Evolutionary conservation across 1,140 invertebrate species (phyloP).

Genomic region (Zaprionus ornatus): DNA sequence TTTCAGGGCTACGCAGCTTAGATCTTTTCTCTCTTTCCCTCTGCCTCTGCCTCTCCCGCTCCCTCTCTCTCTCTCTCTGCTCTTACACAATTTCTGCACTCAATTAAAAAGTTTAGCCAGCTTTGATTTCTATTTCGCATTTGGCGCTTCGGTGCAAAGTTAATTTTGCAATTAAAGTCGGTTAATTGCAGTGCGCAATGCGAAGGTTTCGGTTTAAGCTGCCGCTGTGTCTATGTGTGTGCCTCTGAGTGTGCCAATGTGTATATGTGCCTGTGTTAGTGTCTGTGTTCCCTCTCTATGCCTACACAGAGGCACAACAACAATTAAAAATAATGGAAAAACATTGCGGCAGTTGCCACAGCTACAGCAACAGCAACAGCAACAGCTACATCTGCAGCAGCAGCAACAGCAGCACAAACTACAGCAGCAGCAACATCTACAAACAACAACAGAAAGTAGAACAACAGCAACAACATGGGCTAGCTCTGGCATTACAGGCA

Average conservation of each 20-base stretch:
- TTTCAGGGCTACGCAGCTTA: slow-evolving; percentile 17
- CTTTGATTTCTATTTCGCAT: slow-evolving; percentile 45
- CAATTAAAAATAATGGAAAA: slow-evolving; percentile 78
- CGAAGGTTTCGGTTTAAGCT: slow-evolving; percentile 21
- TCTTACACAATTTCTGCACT: slow-evolving; percentile 33
- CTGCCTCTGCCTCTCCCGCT: neutral
- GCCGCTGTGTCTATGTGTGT: slow-evolving; percentile 12
- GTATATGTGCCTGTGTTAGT: too few species aligned
- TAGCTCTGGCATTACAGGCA: slow-evolving; percentile 36
- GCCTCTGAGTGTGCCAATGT: slow-evolving; percentile 14
- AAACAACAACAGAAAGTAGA: neutral
- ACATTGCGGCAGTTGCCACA: slow-evolving; percentile 38
- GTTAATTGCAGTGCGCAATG: slow-evolving; percentile 45
- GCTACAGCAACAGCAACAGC: slow-evolving; percentile 18
- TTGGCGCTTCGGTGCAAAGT: slow-evolving; percentile 32
- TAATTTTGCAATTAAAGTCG: slow-evolving; percentile 57
- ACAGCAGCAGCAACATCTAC: slow-evolving; percentile 5
- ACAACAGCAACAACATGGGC: slow-evolving; percentile 15
- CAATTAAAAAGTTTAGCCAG: slow-evolving; percentile 54
- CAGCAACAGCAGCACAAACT: neutral
- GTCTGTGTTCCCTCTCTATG: slow-evolving; percentile 1
- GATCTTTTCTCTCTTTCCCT: slow-evolving; percentile 23
- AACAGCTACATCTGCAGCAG: slow-evolving; percentile 3
- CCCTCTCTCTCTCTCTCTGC: neutral
- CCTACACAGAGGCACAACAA: slow-evolving; percentile 48